phyloP scores from a whole-genome alignment of 2,797 vertebrate genomes.

The Pseudocheirus occidentalis region DNA sequence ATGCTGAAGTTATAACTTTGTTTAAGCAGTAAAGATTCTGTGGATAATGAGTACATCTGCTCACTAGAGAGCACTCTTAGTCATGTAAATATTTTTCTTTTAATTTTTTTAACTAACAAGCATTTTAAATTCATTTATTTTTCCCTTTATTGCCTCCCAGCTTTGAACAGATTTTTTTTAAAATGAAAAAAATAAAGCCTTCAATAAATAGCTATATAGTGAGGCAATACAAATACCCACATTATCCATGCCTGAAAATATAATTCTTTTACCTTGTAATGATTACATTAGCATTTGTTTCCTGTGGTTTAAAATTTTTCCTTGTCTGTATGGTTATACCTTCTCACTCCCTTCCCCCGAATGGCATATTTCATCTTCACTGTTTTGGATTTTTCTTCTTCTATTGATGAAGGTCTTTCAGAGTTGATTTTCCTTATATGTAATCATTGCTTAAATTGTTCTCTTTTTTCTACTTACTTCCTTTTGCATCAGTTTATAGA shows the following conservation, averaged over 20 bases:
- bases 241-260: neutral
- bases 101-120: neutral
- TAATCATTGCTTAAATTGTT: neutral
- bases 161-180: neutral
- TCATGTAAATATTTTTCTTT: neutral
- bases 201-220: neutral
- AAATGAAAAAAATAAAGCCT: neutral
- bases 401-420: neutral
- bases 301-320: neutral
- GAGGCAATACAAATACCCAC: neutral
- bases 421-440: neutral
- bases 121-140: neutral
- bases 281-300: neutral
- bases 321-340: neutral
- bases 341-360: neutral
- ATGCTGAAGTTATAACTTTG: neutral
- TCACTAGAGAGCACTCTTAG: neutral
- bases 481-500: neutral
- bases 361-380: neutral
- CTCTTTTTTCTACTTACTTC: neutral
- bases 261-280: neutral
- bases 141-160: neutral
- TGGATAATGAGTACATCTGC: neutral
- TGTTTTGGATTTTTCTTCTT: neutral
- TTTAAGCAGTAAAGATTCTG: conserved; percentile 16